These are phyloP conservation scores for Oceanites oceanicus DNA, from an alignment of 2,113 vertebrate species.

Conservation along the genomic window DNA sequence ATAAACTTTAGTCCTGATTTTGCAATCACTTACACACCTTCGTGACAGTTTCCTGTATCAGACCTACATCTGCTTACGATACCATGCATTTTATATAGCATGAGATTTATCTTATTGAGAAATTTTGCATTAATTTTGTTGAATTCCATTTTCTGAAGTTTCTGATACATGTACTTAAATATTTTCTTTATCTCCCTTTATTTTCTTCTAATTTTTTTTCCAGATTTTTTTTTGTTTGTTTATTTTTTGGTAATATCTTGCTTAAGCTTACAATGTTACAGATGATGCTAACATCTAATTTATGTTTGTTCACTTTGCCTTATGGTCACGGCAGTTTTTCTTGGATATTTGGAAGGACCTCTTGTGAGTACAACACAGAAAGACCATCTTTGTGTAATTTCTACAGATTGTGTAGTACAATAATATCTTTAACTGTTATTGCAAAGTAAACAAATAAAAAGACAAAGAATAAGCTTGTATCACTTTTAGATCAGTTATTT, in stretches of 20 bases:
- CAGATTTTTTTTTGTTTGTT: background rate
- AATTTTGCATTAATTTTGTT: background rate
- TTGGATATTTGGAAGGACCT: background rate
- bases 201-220: background rate
- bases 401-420: background rate
- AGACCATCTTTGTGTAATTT: background rate
- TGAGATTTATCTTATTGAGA: background rate
- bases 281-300: background rate
- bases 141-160: background rate
- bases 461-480: background rate
- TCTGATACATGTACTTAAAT: background rate
- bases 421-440: background rate
- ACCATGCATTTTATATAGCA: background rate
- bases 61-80: background rate
- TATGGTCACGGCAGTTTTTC: background rate
- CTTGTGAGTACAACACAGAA: background rate
- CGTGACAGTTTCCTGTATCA: background rate
- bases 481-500: background rate
- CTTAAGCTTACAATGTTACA: background rate
- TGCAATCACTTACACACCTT: background rate
- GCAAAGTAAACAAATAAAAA: slow-evolving; percentile 10
- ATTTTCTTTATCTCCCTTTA: background rate
- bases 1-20: background rate
- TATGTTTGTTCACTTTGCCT: background rate
- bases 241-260: background rate